phyloP scores from a whole-genome alignment of 2,797 vertebrate species.

The Enoplosus armatus region DNA sequence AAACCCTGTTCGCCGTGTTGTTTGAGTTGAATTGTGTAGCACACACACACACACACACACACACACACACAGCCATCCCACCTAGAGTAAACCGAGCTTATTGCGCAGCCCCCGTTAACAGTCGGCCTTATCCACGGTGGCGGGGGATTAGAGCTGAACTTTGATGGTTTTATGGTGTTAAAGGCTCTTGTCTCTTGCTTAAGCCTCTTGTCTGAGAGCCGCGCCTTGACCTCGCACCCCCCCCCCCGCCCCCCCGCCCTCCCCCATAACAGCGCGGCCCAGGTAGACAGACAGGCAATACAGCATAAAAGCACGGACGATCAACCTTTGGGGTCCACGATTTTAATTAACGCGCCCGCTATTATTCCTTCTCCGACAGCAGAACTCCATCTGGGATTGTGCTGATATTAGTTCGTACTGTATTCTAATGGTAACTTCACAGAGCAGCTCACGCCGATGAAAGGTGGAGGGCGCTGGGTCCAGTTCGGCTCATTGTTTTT shows the following conservation, averaged over 20 bases:
- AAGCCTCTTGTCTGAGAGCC: conserved; percentile 80
- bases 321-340: conserved; percentile 12
- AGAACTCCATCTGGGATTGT: neutral
- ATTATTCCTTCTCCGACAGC: neutral
- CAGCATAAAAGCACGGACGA: neutral
- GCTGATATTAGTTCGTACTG: neutral
- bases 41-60: no score
- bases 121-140: conserved; percentile 48
- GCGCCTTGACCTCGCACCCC: conserved; percentile 75
- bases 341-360: conserved; percentile 40
- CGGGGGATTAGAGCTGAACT: conserved; percentile 81
- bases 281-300: conserved; percentile 43
- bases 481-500: neutral
- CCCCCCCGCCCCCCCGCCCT: no score
- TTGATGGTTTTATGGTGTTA: conserved; percentile 77
- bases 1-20: conserved; percentile 26
- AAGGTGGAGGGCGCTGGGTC: neutral
- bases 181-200: conserved; percentile 78
- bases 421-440: neutral
- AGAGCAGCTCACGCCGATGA: neutral
- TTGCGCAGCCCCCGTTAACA: conserved; percentile 51
- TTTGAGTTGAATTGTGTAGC: conserved; percentile 23
- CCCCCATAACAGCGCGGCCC: conserved; percentile 67
- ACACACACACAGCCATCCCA: conserved; percentile 1
- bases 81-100: conserved; percentile 34